These are phyloP conservation scores for Aphidius gifuensis DNA, from an alignment of 1,140 invertebrate genomes.

Conservation along the genomic window DNA sequence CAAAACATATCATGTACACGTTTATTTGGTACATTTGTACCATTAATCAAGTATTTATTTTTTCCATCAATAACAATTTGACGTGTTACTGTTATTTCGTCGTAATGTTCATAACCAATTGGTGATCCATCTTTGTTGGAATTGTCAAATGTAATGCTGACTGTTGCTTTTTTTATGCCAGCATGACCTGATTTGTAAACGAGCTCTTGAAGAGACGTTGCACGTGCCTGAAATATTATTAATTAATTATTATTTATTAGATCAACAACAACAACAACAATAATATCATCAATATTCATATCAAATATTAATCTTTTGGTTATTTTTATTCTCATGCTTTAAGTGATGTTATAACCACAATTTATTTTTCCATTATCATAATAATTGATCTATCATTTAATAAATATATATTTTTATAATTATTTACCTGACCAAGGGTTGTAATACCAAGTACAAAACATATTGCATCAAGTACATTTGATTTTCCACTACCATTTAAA, in stretches of 20 bases:
- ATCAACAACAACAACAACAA: background rate
- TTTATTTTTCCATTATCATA: background rate
- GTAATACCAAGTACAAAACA: slow-evolving; percentile 96
- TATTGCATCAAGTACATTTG: slow-evolving; percentile 97
- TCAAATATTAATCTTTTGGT: too few species aligned
- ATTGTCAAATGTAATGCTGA: slow-evolving; percentile 96
- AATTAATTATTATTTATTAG: slow-evolving; percentile 3
- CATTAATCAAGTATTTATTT: slow-evolving; percentile 95
- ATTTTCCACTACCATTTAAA: slow-evolving; percentile 98
- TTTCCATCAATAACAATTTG: slow-evolving; percentile 80
- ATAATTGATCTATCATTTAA: slow-evolving; percentile 3
- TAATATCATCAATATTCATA: background rate
- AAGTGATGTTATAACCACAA: slow-evolving; percentile 30
- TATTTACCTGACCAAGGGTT: slow-evolving; percentile 84
- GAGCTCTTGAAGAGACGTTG: slow-evolving; percentile 85
- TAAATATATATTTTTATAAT: slow-evolving; percentile 7
- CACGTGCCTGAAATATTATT: slow-evolving; percentile 72
- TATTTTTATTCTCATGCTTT: too few species aligned
- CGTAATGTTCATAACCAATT: slow-evolving; percentile 86
- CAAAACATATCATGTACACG: slow-evolving; percentile 92
- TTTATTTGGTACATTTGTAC: slow-evolving; percentile 83
- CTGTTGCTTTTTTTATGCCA: slow-evolving; percentile 92
- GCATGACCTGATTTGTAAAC: slow-evolving; percentile 98
- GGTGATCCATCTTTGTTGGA: slow-evolving; percentile 78
- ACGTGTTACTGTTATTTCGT: slow-evolving; percentile 91